Base-by-base conservation (phyloP, 2,797 vertebrate genomes). In the Peromyscus attwateri region DNA sequence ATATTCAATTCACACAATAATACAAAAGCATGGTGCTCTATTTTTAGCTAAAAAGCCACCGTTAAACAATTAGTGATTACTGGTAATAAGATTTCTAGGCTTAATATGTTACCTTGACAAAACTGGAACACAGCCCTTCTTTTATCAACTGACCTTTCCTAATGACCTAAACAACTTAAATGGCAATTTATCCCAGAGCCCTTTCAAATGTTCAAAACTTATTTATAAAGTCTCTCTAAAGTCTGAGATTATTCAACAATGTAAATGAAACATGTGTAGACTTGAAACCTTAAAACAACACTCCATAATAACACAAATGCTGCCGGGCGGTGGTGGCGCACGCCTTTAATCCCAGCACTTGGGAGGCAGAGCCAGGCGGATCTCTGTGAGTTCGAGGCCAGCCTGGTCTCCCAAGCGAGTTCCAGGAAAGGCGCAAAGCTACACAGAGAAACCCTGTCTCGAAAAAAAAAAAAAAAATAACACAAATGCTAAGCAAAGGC, bases 101-200 rank as follows among this genome's bases (percentile, higher is more conserved):
- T 87, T 75, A 88, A 82, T 52, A 31, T 57, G 40, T 70, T 92
- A 73, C 66, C 81, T 76, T 71, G 82, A 88, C 34, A 94, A 62
- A 94, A 87, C 43, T 93, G 82, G 81, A 92, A 84, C 4, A 68
- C 19, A 62, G 49, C 7, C 62, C 21, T 75, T 12, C 43, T 91
- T 93, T 96, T 95, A 92, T 75, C 77, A 66, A 71, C 64, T 94
- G 85, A 92, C 64, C 90, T 96, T 96, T 92, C 34, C 93, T 25
- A 82, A 46, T 62, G 52, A 83, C 62, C 77, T 94, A 75, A 89
- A 91, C 55, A 89, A 94, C 96, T 95, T 95, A 77, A 91, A 70
- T 46, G 75, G 14, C 43, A 70, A 83, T 95, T 94, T 89, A 94
- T 68, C 1, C 16, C 57, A 87, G 43, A 14, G 34, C 60, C 12